Conservation (phyloP, 2,113 vertebrate genomes). For the Burhinus bistriatus region DNA sequence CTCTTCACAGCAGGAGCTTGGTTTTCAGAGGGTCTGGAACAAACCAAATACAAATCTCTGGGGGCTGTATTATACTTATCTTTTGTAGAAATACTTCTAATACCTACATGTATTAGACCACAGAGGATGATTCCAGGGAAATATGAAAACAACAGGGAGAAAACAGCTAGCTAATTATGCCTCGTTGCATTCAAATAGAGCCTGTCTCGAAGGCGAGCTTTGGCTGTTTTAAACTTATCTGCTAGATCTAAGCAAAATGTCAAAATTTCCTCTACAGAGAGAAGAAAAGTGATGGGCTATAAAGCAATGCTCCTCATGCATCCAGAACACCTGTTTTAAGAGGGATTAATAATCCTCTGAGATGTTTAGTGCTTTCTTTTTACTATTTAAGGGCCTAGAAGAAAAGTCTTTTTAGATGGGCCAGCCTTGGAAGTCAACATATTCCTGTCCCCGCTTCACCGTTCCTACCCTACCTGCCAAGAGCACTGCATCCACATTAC, state of each 20-base stretch:
- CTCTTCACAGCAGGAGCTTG: background rate
- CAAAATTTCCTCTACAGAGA: background rate
- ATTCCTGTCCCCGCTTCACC: background rate
- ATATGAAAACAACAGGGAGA: background rate
- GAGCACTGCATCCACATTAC: background rate
- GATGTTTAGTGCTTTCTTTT: background rate
- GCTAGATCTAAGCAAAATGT: background rate
- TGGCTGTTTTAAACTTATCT: background rate
- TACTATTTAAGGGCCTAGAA: background rate
- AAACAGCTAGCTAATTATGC: background rate
- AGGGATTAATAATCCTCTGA: background rate
- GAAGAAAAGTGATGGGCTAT: background rate
- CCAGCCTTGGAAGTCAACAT: background rate
- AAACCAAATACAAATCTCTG: background rate
- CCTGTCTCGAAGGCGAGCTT: background rate
- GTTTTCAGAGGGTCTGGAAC: background rate
- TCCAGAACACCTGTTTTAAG: background rate
- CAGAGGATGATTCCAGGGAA: background rate
- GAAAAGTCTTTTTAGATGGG: background rate
- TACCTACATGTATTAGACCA: background rate
- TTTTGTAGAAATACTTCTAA: background rate
- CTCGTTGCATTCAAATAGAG: background rate
- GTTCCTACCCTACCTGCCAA: fast-evolving
- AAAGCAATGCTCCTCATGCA: background rate
- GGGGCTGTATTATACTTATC: background rate